A percentile compares a stretch with the other conserved stretches of the same genome.
phyloP scores from a whole-genome alignment of 2,113 vertebrate genomes.

The Peucedramus taeniatus region DNA sequence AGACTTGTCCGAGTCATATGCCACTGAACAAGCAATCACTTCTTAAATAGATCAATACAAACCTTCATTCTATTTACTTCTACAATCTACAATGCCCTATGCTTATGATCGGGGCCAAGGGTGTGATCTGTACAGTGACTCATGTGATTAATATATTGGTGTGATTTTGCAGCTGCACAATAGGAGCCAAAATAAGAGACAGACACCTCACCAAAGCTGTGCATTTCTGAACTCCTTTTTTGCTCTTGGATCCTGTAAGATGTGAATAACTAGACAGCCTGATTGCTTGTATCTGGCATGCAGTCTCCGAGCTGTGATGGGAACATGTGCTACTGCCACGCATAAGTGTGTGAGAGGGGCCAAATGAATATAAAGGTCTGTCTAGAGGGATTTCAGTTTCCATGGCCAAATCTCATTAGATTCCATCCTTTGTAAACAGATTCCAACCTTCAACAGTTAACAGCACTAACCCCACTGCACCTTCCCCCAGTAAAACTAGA shows the following conservation, averaged over 20 bases:
- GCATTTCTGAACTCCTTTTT: neutral
- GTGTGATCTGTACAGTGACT: neutral
- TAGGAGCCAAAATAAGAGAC: neutral
- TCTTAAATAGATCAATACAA: neutral
- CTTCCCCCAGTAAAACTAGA: neutral
- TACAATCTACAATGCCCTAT: neutral
- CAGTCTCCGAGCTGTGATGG: neutral
- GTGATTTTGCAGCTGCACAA: neutral
- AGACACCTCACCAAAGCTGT: neutral
- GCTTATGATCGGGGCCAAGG: neutral
- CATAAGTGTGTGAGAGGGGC: neutral
- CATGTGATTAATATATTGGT: neutral
- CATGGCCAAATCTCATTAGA: neutral
- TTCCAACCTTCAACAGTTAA: neutral
- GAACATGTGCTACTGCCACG: neutral
- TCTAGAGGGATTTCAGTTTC: neutral
- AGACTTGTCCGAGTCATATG: neutral
- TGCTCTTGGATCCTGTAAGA: neutral
- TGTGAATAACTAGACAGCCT: neutral
- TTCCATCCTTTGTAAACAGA: neutral
- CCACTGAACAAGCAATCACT: neutral
- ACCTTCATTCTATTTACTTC: neutral
- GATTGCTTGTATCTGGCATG: neutral
- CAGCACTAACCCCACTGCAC: neutral
- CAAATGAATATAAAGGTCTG: neutral